A percentile compares a stretch with the other conserved stretches of the same genome.
These are phyloP conservation scores for Ypsolopha scabrella DNA, from an alignment of 2,888 invertebrate genomes.

Conservation along the genomic window DNA sequence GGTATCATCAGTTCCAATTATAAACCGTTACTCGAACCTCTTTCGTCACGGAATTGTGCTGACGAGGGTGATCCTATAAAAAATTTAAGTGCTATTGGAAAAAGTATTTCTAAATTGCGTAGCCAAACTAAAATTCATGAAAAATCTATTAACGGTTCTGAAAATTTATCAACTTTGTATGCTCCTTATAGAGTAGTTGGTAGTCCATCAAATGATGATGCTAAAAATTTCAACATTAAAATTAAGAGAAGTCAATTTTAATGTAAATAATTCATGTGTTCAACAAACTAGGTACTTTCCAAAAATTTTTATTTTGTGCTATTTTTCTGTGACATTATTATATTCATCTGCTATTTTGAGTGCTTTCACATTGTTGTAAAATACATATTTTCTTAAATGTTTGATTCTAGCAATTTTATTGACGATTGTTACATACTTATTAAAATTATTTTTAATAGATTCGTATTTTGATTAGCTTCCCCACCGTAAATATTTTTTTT, in stretches of 20 bases:
- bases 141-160: neutral
- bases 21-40: slow-evolving; percentile 28
- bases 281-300: neutral
- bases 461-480: too few relatives aligned
- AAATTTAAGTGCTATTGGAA: slow-evolving; percentile 56
- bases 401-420: too few relatives aligned
- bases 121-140: slow-evolving; percentile 30
- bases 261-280: too few relatives aligned
- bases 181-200: slow-evolving; percentile 48
- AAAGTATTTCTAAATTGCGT: slow-evolving; percentile 50
- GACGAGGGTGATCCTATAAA: slow-evolving; percentile 44
- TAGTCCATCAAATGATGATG: slow-evolving; percentile 37
- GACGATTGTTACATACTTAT: too few relatives aligned
- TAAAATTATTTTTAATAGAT: too few relatives aligned
- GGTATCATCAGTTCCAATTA: slow-evolving; percentile 28
- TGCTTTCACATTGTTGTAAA: too few relatives aligned
- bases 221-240: neutral
- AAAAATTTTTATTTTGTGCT: neutral
- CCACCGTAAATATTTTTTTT: too few relatives aligned
- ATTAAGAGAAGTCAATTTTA: neutral
- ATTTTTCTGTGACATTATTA: too few relatives aligned
- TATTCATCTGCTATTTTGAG: too few relatives aligned
- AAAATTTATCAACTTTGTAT: slow-evolving; percentile 32
- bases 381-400: too few relatives aligned
- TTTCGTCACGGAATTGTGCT: slow-evolving; percentile 29